Percentiles rank a stretch among this genome's conserved stretches.
These are phyloP conservation scores for Galemys pyrenaicus DNA, from an alignment of 2,113 vertebrate species.

Conservation along the genomic window DNA sequence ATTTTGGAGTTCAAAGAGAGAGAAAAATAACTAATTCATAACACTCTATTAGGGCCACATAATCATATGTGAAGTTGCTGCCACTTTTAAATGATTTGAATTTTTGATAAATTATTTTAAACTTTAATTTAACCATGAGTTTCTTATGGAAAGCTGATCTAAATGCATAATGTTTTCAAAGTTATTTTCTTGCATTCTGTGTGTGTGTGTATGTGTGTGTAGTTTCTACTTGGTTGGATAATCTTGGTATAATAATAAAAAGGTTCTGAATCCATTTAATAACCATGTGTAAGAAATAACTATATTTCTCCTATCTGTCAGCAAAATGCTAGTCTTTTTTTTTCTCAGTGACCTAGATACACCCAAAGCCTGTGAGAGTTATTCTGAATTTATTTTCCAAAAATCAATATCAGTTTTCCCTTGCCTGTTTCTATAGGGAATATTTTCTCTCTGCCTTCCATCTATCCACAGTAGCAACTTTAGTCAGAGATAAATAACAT, in stretches of 20 bases:
- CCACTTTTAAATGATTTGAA: constrained; percentile 5
- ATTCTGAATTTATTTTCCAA: constrained; percentile 73
- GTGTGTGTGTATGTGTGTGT: not conserved
- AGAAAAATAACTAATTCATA: not conserved
- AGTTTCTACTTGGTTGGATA: constrained; percentile 37
- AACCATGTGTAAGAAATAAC: constrained; percentile 57
- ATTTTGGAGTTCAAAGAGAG: not conserved
- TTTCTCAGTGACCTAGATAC: constrained; percentile 69
- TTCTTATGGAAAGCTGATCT: constrained; percentile 2
- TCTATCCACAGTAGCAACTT: constrained; percentile 54
- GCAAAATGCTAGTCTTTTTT: constrained; percentile 55
- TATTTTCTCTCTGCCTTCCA: constrained; percentile 65
- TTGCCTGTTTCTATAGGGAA: constrained; percentile 56
- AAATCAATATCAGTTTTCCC: constrained; percentile 71
- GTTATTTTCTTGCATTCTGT: constrained; percentile 30
- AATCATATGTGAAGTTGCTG: not conserved
- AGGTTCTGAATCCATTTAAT: constrained; percentile 51
- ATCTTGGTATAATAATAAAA: constrained; percentile 54
- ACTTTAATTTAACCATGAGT: not conserved
- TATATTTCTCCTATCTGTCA: constrained; percentile 58
- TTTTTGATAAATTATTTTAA: constrained; percentile 29
- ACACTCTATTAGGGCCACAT: not conserved
- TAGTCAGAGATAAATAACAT: constrained; percentile 70
- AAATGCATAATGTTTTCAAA: constrained; percentile 37
- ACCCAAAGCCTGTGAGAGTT: constrained; percentile 60